These are phyloP conservation scores for Luscinia megarhynchos DNA, from an alignment of 2,797 vertebrate genomes.

Conservation along the genomic window DNA sequence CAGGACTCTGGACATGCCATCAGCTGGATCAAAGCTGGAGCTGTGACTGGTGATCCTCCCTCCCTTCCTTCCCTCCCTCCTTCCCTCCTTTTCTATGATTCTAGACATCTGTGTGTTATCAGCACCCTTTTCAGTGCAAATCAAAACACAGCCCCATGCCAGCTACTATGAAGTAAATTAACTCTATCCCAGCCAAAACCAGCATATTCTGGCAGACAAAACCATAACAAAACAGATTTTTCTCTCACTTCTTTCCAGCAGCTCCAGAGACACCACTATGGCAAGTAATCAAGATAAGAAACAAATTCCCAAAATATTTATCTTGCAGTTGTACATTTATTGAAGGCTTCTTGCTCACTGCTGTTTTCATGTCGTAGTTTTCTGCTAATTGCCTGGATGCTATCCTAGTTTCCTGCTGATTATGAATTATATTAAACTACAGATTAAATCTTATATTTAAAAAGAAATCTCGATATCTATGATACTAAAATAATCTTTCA, in stretches of 20 bases:
- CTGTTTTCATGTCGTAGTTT: neutral
- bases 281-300: slow-evolving; percentile 14
- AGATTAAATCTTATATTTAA: neutral
- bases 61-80: too few species aligned
- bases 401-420: neutral
- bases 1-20: too few species aligned
- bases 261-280: neutral
- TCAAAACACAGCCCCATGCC: neutral
- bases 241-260: neutral
- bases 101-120: neutral
- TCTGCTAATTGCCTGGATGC: neutral
- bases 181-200: neutral
- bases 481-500: neutral
- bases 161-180: neutral
- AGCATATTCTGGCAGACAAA: neutral
- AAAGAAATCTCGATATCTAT: neutral
- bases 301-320: neutral
- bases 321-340: neutral
- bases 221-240: neutral
- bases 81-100: neutral
- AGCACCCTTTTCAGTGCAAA: neutral
- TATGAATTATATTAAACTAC: neutral
- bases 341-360: neutral
- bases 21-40: neutral
- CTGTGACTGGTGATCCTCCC: neutral